Evolutionary conservation across 2,888 invertebrate species (phyloP).

Genomic region (Amaurobius ferox): DNA sequence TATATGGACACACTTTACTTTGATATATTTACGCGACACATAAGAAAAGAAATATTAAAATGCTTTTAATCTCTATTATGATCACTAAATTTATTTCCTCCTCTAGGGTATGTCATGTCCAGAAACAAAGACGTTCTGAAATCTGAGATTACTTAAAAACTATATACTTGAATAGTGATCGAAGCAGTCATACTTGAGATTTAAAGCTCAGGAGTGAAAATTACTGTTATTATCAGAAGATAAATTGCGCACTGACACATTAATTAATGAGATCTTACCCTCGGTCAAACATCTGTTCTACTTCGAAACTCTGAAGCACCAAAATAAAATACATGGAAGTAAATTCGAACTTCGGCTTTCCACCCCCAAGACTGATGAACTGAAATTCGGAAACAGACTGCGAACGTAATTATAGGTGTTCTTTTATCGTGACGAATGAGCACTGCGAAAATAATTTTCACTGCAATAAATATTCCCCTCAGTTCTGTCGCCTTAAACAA

Average conservation of each 20-base stretch:
- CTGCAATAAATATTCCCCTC: conserved; percentile 31
- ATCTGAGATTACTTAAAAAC: too few relatives aligned
- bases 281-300: background rate
- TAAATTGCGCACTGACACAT: conserved; percentile 15
- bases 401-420: conserved; percentile 63
- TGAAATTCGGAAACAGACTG: conserved; percentile 55
- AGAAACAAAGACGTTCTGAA: too few relatives aligned
- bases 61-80: too few relatives aligned
- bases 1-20: too few relatives aligned
- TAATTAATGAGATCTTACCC: conserved; percentile 22
- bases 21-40: too few relatives aligned
- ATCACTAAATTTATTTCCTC: too few relatives aligned
- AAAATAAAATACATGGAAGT: conserved; percentile 49
- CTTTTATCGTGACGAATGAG: conserved; percentile 43
- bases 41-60: too few relatives aligned
- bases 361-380: conserved; percentile 47
- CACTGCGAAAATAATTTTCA: conserved; percentile 37
- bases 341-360: conserved; percentile 7
- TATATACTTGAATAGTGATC: background rate
- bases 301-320: conserved; percentile 1
- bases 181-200: background rate
- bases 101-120: too few relatives aligned
- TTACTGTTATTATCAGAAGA: conserved; percentile 32
- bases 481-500: background rate
- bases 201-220: conserved; percentile 16